A percentile compares a stretch with the other conserved stretches of the same genome.
Evolutionary conservation across 2,888 invertebrate species (phyloP).

Genomic region (Polymixis lichenea): DNA sequence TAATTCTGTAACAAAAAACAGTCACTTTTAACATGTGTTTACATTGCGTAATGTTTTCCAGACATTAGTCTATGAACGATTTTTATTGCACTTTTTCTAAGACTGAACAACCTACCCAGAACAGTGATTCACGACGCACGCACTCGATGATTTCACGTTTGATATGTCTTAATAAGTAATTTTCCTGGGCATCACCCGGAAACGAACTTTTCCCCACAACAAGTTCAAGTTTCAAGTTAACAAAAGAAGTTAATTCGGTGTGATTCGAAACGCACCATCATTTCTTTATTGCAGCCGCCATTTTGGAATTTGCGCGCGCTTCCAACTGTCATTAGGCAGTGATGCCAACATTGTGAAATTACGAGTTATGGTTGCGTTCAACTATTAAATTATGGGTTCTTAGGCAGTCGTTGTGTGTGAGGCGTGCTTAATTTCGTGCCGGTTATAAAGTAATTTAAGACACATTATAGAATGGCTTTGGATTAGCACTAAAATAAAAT

Average conservation of each 20-base stretch:
- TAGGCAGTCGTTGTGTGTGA: conserved; percentile 75
- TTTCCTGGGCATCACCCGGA: conserved; percentile 65
- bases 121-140: conserved; percentile 50
- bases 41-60: conserved; percentile 33
- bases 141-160: conserved; percentile 59
- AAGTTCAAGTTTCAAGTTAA: conserved; percentile 73
- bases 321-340: conserved; percentile 87
- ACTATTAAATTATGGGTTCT: conserved; percentile 86
- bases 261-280: conserved; percentile 86
- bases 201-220: conserved; percentile 74
- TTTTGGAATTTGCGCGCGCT: conserved; percentile 85
- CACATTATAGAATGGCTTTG: conserved; percentile 68
- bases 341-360: conserved; percentile 88
- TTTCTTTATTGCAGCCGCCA: conserved; percentile 84
- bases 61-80: conserved; percentile 26
- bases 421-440: conserved; percentile 79
- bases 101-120: conserved; percentile 20
- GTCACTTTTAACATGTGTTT: conserved; percentile 5
- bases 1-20: conserved; percentile 21
- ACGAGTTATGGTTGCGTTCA: conserved; percentile 85
- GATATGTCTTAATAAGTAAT: conserved; percentile 56
- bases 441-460: conserved; percentile 82
- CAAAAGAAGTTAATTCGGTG: conserved; percentile 82
- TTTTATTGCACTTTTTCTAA: conserved; percentile 41
- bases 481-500: conserved; percentile 61